A percentile compares a stretch with the other conserved stretches of the same genome.
These are phyloP conservation scores for Oscheius sp. DNA, from an alignment of 2,888 invertebrate species.

Conservation along the genomic window DNA sequence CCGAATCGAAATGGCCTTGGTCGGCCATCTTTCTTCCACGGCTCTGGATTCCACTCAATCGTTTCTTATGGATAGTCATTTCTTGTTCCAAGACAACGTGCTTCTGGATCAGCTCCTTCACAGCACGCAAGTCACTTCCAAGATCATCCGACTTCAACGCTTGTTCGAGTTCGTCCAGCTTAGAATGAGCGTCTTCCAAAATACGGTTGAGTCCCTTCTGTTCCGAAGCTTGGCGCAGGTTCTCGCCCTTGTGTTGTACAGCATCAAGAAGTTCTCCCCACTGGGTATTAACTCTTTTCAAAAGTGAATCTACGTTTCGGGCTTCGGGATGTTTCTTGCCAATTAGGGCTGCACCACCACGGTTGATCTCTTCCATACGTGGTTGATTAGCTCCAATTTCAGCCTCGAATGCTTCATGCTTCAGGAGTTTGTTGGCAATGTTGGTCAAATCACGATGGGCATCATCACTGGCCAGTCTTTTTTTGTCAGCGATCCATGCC, in stretches of 20 bases:
- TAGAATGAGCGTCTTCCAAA: slow-evolving; percentile 88
- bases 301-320: slow-evolving; percentile 80
- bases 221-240: slow-evolving; percentile 63
- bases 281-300: slow-evolving; percentile 82
- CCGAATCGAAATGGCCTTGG: slow-evolving; percentile 93
- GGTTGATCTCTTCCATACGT: slow-evolving; percentile 74
- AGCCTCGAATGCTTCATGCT: slow-evolving; percentile 77
- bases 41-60: slow-evolving; percentile 78
- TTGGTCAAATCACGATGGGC: slow-evolving; percentile 76
- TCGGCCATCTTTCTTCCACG: slow-evolving; percentile 86
- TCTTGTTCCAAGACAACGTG: slow-evolving; percentile 83
- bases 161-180: slow-evolving; percentile 86
- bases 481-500: slow-evolving; percentile 91
- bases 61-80: slow-evolving; percentile 84
- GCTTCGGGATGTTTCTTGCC: slow-evolving; percentile 81
- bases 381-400: slow-evolving; percentile 76
- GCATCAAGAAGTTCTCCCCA: slow-evolving; percentile 84
- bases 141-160: slow-evolving; percentile 80
- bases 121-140: slow-evolving; percentile 89
- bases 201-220: slow-evolving; percentile 77
- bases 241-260: slow-evolving; percentile 77
- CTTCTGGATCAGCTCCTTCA: slow-evolving; percentile 85
- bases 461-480: slow-evolving; percentile 76
- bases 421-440: slow-evolving; percentile 75
- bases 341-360: slow-evolving; percentile 81